A percentile compares a stretch with the other conserved stretches of the same genome.
phyloP scores from a whole-genome alignment of 2,888 invertebrate species.

The Trissoscelio sp. region DNA sequence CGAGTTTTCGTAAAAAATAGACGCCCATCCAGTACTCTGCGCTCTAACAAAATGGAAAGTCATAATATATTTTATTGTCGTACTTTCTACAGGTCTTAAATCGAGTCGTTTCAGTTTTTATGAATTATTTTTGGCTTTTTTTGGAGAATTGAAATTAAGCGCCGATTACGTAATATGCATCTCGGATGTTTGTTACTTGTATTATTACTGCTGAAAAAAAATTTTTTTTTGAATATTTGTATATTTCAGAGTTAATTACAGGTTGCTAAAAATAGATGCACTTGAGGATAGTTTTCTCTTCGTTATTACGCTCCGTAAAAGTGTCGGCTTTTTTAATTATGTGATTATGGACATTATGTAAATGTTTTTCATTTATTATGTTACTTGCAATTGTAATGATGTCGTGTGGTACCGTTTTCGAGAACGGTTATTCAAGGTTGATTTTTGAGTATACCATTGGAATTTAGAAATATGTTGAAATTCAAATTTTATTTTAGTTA shows the following conservation, averaged over 20 bases:
- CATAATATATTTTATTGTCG: conserved; percentile 38
- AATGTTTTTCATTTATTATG: conserved; percentile 21
- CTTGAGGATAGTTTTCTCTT: conserved; percentile 46
- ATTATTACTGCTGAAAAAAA: no score
- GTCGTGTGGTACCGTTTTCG: neutral
- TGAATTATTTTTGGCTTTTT: conserved; percentile 33
- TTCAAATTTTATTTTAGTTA: neutral
- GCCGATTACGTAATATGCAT: conserved; percentile 34
- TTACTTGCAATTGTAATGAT: conserved; percentile 9
- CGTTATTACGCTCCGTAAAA: conserved; percentile 29
- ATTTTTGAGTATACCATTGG: neutral
- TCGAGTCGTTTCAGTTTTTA: conserved; percentile 47
- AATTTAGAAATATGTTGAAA: neutral
- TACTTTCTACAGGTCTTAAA: conserved; percentile 49
- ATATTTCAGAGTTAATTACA: conserved; percentile 17
- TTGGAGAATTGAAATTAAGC: conserved; percentile 36
- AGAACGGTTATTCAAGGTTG: neutral
- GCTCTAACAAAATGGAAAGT: conserved; percentile 58
- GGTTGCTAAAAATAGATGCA: conserved; percentile 52
- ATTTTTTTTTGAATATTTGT: conserved; percentile 48
- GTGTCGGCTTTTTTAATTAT: conserved; percentile 23
- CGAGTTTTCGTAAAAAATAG: conserved; percentile 47
- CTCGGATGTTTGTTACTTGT: conserved; percentile 20
- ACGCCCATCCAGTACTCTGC: conserved; percentile 4
- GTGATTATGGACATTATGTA: conserved; percentile 17